Evolutionary conservation across 2,113 vertebrate species (phyloP).

Genomic region (Pogona vitticeps): DNA sequence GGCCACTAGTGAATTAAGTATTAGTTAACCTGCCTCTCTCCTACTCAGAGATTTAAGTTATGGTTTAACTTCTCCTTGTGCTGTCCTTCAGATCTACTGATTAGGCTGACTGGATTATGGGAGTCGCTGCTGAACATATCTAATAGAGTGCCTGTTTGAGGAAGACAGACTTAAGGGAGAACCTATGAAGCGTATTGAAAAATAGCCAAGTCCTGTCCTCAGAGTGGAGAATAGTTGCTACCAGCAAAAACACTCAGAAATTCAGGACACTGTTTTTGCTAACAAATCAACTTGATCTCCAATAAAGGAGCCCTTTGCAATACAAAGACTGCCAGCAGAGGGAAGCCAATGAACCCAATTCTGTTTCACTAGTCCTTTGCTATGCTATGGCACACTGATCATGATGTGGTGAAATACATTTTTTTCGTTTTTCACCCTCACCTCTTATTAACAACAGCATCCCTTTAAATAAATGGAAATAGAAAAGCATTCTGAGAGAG

Average conservation of each 20-base stretch:
- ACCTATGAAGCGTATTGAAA: background rate
- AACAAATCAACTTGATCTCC: background rate
- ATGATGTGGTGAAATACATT: background rate
- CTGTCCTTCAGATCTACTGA: background rate
- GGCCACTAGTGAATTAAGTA: background rate
- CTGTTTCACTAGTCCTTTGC: background rate
- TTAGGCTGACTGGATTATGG: background rate
- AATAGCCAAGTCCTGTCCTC: background rate
- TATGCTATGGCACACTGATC: rapidly evolving
- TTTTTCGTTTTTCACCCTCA: background rate
- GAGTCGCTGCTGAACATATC: background rate
- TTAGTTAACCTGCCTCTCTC: background rate
- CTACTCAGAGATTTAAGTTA: background rate
- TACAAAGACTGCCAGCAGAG: background rate
- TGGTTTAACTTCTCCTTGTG: background rate
- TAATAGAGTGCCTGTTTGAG: background rate
- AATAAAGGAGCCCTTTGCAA: rapidly evolving
- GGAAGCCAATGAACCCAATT: background rate
- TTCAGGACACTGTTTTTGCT: background rate
- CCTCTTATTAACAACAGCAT: background rate
- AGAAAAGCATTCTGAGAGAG: background rate
- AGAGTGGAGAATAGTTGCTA: background rate
- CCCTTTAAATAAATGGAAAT: background rate
- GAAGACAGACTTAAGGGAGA: background rate
- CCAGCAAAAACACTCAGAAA: background rate